These are phyloP conservation scores for Lanius ludovicianus DNA, from an alignment of 2,113 vertebrate species.

Conservation along the genomic window DNA sequence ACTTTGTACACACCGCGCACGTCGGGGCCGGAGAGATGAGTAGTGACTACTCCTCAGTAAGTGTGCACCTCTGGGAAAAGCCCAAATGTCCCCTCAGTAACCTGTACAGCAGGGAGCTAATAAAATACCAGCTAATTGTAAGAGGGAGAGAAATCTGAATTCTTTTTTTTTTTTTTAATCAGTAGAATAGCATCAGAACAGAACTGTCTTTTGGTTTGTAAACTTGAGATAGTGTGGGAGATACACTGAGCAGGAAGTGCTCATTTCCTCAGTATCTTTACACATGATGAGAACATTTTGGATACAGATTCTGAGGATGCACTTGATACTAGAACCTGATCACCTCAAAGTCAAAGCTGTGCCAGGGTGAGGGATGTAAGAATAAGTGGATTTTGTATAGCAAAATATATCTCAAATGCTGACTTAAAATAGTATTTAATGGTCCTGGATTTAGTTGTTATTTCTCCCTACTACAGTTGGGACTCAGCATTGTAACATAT, in stretches of 20 bases:
- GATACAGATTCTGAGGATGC: neutral
- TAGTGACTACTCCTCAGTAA: slow-evolving; percentile 75
- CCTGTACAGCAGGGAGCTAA: neutral
- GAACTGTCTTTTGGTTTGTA: neutral
- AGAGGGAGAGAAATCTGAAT: neutral
- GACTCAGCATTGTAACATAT: neutral
- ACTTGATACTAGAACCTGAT: neutral
- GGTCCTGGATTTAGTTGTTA: neutral
- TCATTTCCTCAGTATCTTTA: neutral
- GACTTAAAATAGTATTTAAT: neutral
- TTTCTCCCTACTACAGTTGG: neutral
- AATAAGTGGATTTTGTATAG: neutral
- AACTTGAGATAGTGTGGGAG: neutral
- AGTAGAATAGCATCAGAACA: neutral
- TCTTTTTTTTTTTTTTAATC: neutral
- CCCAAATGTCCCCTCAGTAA: neutral
- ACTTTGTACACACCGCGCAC: slow-evolving; percentile 90
- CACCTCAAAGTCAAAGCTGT: neutral
- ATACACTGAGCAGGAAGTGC: neutral
- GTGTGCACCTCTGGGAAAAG: slow-evolving; percentile 3
- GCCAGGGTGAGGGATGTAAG: neutral
- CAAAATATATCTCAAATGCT: neutral
- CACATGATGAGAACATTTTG: neutral
- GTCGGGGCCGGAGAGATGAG: slow-evolving; percentile 86
- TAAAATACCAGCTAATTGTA: neutral